Percentiles rank a stretch among this genome's conserved stretches.
Conservation (phyloP, 2,797 vertebrate species). For the Emydoidea blandingii region DNA sequence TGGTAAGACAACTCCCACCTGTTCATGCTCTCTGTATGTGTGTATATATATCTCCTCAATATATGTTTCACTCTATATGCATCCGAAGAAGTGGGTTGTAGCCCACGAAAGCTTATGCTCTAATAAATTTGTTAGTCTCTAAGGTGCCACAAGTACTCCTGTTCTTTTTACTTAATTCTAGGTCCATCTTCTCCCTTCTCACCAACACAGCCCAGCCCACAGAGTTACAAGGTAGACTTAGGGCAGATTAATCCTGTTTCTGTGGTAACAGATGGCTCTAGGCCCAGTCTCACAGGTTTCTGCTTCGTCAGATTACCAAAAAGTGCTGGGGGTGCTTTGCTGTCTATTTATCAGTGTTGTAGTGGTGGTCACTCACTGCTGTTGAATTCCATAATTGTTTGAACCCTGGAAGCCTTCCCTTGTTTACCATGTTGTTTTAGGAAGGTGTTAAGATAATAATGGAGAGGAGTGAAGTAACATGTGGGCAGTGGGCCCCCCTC, state of each 20-base stretch:
- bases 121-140: no score
- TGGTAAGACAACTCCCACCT: no score
- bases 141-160: no score
- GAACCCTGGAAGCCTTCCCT: neutral
- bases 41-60: no score
- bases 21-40: no score
- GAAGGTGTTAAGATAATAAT: neutral
- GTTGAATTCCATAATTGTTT: neutral
- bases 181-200: neutral
- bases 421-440: constrained; percentile 6
- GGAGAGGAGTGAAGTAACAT: accelerated
- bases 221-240: neutral
- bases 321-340: neutral
- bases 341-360: neutral
- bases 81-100: no score
- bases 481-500: neutral
- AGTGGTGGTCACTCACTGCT: neutral
- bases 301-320: neutral
- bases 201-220: neutral
- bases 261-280: neutral
- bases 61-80: no score
- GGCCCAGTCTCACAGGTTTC: neutral
- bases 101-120: no score
- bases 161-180: no score
- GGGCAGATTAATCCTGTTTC: neutral